phyloP scores from a whole-genome alignment of 2,888 invertebrate genomes.

The Peribatodes rhomboidaria region DNA sequence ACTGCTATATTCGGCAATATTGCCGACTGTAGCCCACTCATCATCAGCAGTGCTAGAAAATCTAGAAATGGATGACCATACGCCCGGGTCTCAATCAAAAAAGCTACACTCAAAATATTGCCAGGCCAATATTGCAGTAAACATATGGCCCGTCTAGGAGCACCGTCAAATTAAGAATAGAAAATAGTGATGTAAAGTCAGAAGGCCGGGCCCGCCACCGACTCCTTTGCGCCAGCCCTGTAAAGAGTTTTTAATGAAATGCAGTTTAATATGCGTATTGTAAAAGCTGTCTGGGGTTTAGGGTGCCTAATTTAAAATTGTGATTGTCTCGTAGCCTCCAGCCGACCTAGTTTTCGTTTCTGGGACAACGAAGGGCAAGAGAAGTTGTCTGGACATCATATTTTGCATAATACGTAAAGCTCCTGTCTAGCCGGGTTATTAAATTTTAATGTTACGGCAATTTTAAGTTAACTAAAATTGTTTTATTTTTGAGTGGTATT shows the following conservation, averaged over 20 bases:
- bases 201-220: neutral
- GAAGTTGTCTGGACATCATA: constrained; percentile 74
- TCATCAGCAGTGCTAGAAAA: too few species aligned
- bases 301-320: constrained; percentile 81
- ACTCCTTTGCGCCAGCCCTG: constrained; percentile 9
- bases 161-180: too few species aligned
- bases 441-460: constrained; percentile 32
- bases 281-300: constrained; percentile 62
- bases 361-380: constrained; percentile 77
- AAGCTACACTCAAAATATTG: too few species aligned
- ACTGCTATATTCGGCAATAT: too few species aligned
- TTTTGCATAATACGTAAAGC: constrained; percentile 76
- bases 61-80: too few species aligned
- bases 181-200: too few species aligned
- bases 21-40: too few species aligned
- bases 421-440: constrained; percentile 72
- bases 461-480: constrained; percentile 42
- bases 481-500: neutral
- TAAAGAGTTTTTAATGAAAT: constrained; percentile 54
- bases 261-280: constrained; percentile 61
- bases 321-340: constrained; percentile 81
- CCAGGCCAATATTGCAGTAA: too few species aligned
- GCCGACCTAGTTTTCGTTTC: constrained; percentile 79
- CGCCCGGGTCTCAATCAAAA: too few species aligned
- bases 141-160: too few species aligned